A percentile compares a stretch with the other conserved stretches of the same genome.
Evolutionary conservation across 2,113 vertebrate genomes (phyloP).

Genomic region (Sinocyclocheilus rhinocerous): DNA sequence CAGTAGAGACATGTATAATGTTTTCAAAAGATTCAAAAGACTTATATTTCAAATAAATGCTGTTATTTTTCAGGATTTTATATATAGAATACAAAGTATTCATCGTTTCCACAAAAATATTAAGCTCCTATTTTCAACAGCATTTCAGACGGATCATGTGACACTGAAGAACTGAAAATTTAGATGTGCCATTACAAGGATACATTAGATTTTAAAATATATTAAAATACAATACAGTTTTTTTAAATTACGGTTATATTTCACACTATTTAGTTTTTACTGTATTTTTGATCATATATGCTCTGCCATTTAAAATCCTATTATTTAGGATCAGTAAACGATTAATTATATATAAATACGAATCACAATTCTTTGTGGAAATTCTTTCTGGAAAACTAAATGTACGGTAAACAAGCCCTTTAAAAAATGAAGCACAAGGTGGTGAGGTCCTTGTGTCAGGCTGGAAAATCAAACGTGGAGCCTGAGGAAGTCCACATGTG

Average conservation of each 20-base stretch:
- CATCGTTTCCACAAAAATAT: neutral
- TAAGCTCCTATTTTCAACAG: neutral
- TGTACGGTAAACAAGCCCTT: neutral
- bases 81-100: neutral
- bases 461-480: slow-evolving; percentile 45
- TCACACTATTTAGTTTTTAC: neutral
- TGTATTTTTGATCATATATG: neutral
- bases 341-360: neutral
- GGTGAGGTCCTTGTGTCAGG: slow-evolving; percentile 16
- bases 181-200: neutral
- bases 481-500: slow-evolving; percentile 45
- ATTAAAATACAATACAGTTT: neutral
- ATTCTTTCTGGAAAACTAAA: neutral
- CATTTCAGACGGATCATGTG: neutral
- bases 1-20: neutral
- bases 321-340: too few relatives aligned
- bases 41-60: neutral
- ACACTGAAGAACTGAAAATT: neutral
- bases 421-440: slow-evolving; percentile 8
- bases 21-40: neutral
- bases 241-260: neutral
- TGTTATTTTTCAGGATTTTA: neutral
- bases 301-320: too few relatives aligned
- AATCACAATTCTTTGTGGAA: neutral
- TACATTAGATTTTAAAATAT: neutral